Base-by-base conservation (phyloP, 1,140 invertebrate species). In the Dreissena polymorpha region DNA sequence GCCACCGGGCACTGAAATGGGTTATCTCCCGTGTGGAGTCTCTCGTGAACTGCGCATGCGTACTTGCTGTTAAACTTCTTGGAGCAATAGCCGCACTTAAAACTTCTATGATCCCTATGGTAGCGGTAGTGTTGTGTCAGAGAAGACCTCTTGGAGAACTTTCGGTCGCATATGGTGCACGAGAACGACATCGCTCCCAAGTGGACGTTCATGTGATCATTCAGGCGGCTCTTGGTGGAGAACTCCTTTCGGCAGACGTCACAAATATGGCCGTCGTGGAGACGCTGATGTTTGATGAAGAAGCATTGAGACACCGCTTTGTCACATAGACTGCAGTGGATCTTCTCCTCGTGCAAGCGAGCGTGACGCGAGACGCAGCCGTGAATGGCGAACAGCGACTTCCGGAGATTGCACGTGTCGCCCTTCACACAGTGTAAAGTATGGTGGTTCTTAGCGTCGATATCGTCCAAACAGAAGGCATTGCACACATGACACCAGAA, bases 101-200 rank as follows among this genome's bases (percentile, higher is more conserved):
- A 74, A 16, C 68, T 70, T 27, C 63, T 39, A 27, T 74, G 70
- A 18, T 79, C 71, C n/a, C 71, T 23, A 50, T 85, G 83, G 83
- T 79, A 79, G 21, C 76, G 72, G 57, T 77, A 55, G 70, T 85
- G 83, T 39, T 85, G 75, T 7, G 73, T 83, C 12, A 79, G 49
- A 23, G 70, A 78, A n/a, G 76, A 72, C n/a, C 76, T 25, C 27
- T 80, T 78, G 27, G 83, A 49, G 63, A 97, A 97, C 90, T 96
- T 96, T 60, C 96, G 94, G 21, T 96, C 96, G 92, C 97, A 97
- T 89, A 97, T 96, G n/a, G 96, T 95, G 93, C 97, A 98, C 3
- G 95, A 95, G 92, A 97, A 97, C 0, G 97, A 97, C 89, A 97
- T 97, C 92, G 97, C 96, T 91, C 97, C 97, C 50, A 96, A 97